Evolutionary conservation across 2,113 vertebrate species (phyloP).

Genomic region (Puma concolor): DNA sequence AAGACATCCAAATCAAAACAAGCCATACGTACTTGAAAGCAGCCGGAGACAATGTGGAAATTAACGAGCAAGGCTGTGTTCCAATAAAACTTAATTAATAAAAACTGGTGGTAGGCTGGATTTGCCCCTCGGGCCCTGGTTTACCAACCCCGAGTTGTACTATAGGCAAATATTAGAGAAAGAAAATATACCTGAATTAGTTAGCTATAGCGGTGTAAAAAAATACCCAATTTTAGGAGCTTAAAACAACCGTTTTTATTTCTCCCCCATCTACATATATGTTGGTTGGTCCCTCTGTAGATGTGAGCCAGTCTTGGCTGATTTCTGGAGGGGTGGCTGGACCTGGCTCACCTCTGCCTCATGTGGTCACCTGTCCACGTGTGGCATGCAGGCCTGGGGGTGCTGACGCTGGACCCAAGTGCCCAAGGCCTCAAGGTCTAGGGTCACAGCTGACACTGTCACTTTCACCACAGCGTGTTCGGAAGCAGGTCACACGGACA

Average conservation of each 20-base stretch:
- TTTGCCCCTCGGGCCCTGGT: neutral
- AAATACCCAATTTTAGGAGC: neutral
- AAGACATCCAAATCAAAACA: neutral
- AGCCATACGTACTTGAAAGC: neutral
- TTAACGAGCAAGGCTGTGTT: neutral
- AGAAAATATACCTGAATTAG: neutral
- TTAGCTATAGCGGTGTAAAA: neutral
- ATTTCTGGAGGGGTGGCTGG: neutral
- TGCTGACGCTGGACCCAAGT: neutral
- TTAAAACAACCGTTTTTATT: neutral
- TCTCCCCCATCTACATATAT: rapidly evolving
- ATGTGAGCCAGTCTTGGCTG: neutral
- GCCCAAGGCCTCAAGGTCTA: neutral
- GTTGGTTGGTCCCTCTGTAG: neutral
- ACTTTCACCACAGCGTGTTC: neutral
- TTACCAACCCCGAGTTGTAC: neutral
- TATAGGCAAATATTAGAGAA: neutral
- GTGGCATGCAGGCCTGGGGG: neutral
- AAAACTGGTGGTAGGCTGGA: neutral
- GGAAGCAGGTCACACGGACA: neutral
- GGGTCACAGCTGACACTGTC: neutral
- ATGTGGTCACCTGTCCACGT: neutral
- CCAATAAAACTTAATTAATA: constrained; percentile 54
- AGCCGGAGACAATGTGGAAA: neutral
- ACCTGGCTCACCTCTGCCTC: neutral